Conservation (phyloP, 2,113 vertebrate species). For the Pomatostomus ruficeps region DNA sequence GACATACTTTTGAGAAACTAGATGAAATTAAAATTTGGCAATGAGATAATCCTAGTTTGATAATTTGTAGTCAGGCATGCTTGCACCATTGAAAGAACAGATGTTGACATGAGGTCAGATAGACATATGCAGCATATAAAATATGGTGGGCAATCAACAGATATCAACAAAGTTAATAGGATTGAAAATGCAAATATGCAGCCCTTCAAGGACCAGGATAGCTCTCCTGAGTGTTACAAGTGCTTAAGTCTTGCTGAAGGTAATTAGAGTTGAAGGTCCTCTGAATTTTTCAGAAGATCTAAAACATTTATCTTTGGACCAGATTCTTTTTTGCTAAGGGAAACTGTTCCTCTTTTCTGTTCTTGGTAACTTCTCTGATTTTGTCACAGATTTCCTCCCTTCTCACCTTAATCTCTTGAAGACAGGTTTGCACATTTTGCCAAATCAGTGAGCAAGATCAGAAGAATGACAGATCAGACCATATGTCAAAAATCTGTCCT, state of each 20-base stretch:
- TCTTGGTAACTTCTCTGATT: neutral
- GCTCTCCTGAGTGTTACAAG: neutral
- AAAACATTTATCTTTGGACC: neutral
- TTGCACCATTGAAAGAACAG: neutral
- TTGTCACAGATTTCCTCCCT: neutral
- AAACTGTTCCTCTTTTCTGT: neutral
- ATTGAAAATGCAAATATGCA: neutral
- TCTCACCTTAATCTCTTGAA: neutral
- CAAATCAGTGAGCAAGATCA: neutral
- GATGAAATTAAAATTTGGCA: neutral
- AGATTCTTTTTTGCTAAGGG: neutral
- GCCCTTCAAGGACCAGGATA: neutral
- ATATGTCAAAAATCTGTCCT: neutral
- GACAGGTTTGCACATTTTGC: neutral
- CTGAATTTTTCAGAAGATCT: conserved; percentile 27
- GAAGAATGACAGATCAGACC: neutral
- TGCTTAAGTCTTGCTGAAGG: neutral
- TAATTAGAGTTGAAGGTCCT: neutral
- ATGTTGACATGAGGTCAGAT: neutral
- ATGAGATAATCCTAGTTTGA: neutral
- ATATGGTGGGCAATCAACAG: neutral
- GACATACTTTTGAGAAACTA: neutral
- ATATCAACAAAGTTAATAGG: neutral
- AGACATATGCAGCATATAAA: neutral
- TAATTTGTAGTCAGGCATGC: neutral